Percentiles rank a stretch among this genome's conserved stretches.
Evolutionary conservation across 2,113 vertebrate species (phyloP).

Genomic region (Oreocharis arfaki): DNA sequence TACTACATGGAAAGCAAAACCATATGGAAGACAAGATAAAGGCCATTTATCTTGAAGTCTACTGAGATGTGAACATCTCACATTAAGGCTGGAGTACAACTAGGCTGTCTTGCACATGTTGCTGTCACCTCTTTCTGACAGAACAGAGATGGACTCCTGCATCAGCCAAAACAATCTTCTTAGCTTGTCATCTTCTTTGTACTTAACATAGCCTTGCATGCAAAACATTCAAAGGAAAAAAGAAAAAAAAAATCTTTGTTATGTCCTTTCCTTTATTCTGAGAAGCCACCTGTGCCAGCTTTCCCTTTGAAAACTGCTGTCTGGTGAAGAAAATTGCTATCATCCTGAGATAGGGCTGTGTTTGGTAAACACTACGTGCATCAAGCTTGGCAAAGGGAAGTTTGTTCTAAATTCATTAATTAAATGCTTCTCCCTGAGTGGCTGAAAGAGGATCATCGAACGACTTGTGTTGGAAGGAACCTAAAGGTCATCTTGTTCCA

Average conservation of each 20-base stretch:
- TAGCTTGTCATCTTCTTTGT: background rate
- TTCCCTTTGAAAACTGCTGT: background rate
- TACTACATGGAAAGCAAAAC: background rate
- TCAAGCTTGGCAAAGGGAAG: background rate
- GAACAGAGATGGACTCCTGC: background rate
- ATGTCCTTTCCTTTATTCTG: background rate
- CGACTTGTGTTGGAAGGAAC: background rate
- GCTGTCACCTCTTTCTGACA: background rate
- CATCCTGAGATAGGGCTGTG: background rate
- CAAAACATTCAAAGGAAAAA: background rate
- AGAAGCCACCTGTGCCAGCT: background rate
- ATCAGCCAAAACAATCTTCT: background rate
- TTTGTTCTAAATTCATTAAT: background rate
- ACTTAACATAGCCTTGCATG: background rate
- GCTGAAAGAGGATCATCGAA: background rate
- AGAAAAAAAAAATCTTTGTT: background rate
- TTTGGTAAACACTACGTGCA: background rate
- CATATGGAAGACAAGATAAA: slow-evolving; percentile 30
- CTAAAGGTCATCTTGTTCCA: background rate
- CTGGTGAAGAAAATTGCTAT: background rate
- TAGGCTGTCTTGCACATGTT: background rate
- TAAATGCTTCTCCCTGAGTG: background rate
- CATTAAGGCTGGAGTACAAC: background rate
- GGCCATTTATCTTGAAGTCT: slow-evolving; percentile 1
- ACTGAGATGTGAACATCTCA: background rate